Conservation (phyloP, 2,113 vertebrate species). For the Oreochromis aureus region DNA sequence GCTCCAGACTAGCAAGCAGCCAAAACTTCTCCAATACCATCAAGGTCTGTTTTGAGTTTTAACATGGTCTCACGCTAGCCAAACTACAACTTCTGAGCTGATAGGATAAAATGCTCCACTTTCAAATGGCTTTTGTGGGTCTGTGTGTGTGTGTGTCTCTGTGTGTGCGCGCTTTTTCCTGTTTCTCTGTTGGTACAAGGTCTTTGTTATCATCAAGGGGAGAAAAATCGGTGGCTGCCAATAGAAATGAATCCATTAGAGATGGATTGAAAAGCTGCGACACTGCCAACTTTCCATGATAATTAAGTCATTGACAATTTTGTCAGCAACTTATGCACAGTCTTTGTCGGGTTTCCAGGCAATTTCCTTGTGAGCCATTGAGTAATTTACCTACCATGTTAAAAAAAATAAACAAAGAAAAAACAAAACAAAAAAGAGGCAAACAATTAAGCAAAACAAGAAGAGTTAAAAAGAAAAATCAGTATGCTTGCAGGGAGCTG, state of each 20-base stretch:
- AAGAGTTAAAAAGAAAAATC: background rate
- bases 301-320: conserved; percentile 58
- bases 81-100: background rate
- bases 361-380: conserved; percentile 51
- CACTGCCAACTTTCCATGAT: conserved; percentile 43
- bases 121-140: background rate
- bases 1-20: background rate
- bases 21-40: background rate
- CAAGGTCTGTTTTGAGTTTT: background rate
- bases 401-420: background rate
- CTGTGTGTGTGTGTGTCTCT: background rate
- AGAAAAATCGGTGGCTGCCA: conserved; percentile 29
- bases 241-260: conserved; percentile 40
- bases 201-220: conserved; percentile 29
- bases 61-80: background rate
- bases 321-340: conserved; percentile 51
- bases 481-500: background rate
- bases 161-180: background rate
- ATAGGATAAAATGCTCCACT: background rate
- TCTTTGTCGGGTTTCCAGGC: conserved; percentile 30
- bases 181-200: background rate
- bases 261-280: conserved; percentile 32
- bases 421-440: background rate
- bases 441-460: background rate
- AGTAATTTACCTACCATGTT: conserved; percentile 25